phyloP scores from a whole-genome alignment of 2,888 invertebrate genomes.

The Omphaloscelis lunosa region DNA sequence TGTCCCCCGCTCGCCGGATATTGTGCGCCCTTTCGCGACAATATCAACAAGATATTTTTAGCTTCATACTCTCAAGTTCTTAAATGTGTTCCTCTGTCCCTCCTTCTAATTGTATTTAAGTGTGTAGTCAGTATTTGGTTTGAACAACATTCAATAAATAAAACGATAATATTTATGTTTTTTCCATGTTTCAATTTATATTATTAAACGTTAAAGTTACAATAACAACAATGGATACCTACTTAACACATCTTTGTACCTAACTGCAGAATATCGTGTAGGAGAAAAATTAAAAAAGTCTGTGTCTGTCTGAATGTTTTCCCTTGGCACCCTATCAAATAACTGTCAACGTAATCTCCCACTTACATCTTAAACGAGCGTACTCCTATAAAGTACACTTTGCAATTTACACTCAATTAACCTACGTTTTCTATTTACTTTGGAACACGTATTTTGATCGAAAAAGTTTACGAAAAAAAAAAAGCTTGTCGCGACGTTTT shows the following conservation, averaged over 20 bases:
- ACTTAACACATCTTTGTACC: not conserved
- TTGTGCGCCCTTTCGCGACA: constrained; percentile 53
- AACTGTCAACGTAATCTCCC: constrained; percentile 38
- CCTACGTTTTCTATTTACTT: constrained; percentile 55
- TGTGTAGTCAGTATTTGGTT: not conserved
- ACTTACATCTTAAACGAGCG: constrained; percentile 40
- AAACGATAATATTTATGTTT: not conserved
- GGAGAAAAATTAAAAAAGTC: not conserved
- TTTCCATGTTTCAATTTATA: not conserved
- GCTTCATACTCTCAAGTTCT: constrained; percentile 26
- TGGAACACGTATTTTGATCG: constrained; percentile 55
- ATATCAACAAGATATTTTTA: constrained; percentile 58
- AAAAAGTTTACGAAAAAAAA: constrained; percentile 54
- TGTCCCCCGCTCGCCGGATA: constrained; percentile 51
- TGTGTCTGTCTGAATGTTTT: no score
- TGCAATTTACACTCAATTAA: constrained; percentile 56
- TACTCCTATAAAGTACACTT: constrained; percentile 44
- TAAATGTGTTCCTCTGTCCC: constrained; percentile 33
- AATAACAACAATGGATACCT: not conserved
- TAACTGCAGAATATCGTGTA: constrained; percentile 9
- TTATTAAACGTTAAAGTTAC: not conserved
- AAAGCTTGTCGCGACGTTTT: constrained; percentile 38
- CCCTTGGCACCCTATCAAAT: constrained; percentile 45
- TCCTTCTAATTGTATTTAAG: constrained; percentile 18
- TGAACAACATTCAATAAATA: constrained; percentile 13